phyloP scores from a whole-genome alignment of 2,888 invertebrate genomes.

The Hirtodrosophila trivittata region DNA sequence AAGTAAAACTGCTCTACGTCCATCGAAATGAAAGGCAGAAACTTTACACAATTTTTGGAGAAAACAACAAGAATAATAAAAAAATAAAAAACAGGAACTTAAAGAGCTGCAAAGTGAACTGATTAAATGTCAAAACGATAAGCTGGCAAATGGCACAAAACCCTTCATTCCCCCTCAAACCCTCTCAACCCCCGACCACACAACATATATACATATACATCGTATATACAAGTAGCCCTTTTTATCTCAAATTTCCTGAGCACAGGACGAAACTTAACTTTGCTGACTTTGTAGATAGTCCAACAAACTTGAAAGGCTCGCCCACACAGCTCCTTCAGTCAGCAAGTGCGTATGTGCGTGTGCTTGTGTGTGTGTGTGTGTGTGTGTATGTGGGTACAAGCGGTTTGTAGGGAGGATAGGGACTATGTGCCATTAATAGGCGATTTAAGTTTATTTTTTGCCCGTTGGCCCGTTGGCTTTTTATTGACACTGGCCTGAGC shows the following conservation, averaged over 20 bases:
- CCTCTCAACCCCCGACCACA: no score
- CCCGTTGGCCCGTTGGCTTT: slow-evolving; percentile 57
- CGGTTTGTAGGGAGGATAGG: background rate
- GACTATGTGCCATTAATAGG: slow-evolving; percentile 64
- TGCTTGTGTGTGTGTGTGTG: slow-evolving; percentile 8
- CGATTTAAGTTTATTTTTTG: slow-evolving; percentile 77
- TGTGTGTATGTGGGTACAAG: background rate
- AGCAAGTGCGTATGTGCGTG: background rate
- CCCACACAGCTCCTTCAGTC: slow-evolving; percentile 2
- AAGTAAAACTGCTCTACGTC: background rate
- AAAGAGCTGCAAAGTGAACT: slow-evolving; percentile 47
- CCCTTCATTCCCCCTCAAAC: background rate
- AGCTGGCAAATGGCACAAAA: slow-evolving; percentile 38
- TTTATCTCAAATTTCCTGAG: slow-evolving; percentile 46
- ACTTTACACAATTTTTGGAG: background rate
- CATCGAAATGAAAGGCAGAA: background rate
- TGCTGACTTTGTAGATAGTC: slow-evolving; percentile 68
- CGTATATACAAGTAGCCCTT: slow-evolving; percentile 28
- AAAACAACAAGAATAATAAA: slow-evolving; percentile 7
- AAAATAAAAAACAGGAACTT: background rate
- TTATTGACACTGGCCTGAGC: slow-evolving; percentile 62
- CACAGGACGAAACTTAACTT: slow-evolving; percentile 64
- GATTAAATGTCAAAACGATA: slow-evolving; percentile 64
- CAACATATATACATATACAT: background rate
- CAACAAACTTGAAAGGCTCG: slow-evolving; percentile 45